Percentiles rank a stretch among this genome's conserved stretches.
These are phyloP conservation scores for Pandemis cinnamomeana DNA, from an alignment of 2,888 invertebrate species.

Conservation along the genomic window DNA sequence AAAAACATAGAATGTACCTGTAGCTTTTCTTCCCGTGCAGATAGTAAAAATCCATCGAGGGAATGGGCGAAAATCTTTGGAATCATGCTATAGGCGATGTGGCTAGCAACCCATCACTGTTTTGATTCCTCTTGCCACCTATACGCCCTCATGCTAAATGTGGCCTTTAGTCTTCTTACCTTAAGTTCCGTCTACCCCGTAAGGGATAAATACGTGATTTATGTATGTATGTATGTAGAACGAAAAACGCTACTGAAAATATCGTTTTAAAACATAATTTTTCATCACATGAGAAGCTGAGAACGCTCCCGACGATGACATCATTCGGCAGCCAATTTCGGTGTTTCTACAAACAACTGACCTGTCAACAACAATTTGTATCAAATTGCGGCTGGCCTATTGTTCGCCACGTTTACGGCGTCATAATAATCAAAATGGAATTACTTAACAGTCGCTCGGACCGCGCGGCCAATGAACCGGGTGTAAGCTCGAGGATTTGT, in stretches of 20 bases:
- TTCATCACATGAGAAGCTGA: background rate
- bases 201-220: too few species aligned
- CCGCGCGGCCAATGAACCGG: conserved; percentile 49
- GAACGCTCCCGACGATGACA: conserved; percentile 29
- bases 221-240: too few species aligned
- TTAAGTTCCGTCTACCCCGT: too few species aligned
- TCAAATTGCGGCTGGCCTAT: conserved; percentile 50
- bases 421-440: conserved; percentile 53
- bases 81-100: too few species aligned
- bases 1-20: too few species aligned
- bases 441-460: conserved; percentile 51
- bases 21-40: too few species aligned
- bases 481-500: conserved; percentile 33
- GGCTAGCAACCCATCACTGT: too few species aligned
- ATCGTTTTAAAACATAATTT: background rate
- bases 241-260: background rate
- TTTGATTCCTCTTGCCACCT: too few species aligned
- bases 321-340: conserved; percentile 38
- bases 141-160: too few species aligned
- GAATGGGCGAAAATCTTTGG: too few species aligned
- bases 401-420: conserved; percentile 56
- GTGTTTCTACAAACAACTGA: conserved; percentile 36
- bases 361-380: conserved; percentile 47
- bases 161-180: too few species aligned
- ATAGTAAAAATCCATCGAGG: too few species aligned